These are phyloP conservation scores for Diarsia mendica DNA, from an alignment of 2,888 invertebrate genomes.

Conservation along the genomic window DNA sequence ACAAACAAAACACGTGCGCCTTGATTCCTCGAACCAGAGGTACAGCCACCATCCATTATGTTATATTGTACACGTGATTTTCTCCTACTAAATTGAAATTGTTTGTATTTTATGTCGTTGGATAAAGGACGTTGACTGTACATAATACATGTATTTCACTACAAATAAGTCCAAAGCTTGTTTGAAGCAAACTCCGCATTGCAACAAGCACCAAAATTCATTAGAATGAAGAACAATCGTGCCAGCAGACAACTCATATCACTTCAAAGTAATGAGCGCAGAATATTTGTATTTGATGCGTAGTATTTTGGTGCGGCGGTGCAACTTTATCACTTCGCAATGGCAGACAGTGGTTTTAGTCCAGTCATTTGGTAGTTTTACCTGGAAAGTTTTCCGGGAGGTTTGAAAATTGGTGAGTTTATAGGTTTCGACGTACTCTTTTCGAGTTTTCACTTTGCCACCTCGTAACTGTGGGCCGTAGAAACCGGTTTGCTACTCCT, in stretches of 20 bases:
- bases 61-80: not conserved
- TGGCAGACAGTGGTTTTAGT: not conserved
- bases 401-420: too few species aligned
- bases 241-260: conserved; percentile 6
- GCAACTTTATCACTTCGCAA: not conserved
- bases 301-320: not conserved
- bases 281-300: conserved; percentile 9
- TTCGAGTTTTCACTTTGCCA: too few species aligned
- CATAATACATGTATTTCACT: not conserved
- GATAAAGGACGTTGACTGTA: not conserved
- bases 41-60: not conserved
- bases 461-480: too few species aligned
- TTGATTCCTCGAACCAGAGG: not conserved
- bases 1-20: not conserved
- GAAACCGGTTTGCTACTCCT: too few species aligned
- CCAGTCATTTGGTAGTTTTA: too few species aligned
- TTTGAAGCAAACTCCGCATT: conserved; percentile 3
- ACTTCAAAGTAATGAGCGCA: conserved; percentile 35
- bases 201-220: conserved; percentile 23
- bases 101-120: not conserved
- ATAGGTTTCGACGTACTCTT: too few species aligned
- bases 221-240: conserved; percentile 15
- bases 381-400: too few species aligned
- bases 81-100: not conserved
- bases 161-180: not conserved